Conservation (phyloP, 2,888 invertebrate species). For the Scelioninae gen. 1 region DNA sequence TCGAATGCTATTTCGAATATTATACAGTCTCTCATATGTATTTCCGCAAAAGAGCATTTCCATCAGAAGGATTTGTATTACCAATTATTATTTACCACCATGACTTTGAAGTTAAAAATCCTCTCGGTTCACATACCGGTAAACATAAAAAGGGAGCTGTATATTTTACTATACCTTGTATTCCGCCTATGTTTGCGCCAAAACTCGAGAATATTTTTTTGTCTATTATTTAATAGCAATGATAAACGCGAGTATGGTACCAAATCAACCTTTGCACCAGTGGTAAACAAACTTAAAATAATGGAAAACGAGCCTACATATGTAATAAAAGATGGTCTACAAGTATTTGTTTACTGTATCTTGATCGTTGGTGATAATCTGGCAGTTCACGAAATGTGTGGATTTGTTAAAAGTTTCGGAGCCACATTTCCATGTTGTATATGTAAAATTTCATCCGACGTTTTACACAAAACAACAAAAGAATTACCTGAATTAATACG, state of each 20-base stretch:
- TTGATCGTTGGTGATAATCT: conserved; percentile 66
- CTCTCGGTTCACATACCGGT: conserved; percentile 62
- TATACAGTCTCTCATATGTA: conserved; percentile 32
- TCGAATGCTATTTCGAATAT: conserved; percentile 44
- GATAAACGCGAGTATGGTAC: conserved; percentile 51
- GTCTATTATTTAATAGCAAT: conserved; percentile 50
- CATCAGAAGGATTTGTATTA: conserved; percentile 27
- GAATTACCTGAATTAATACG: conserved; percentile 35
- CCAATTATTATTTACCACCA: conserved; percentile 58
- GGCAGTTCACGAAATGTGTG: conserved; percentile 56
- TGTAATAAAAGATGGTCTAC: background rate
- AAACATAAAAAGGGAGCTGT: conserved; percentile 59
- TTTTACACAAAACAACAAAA: conserved; percentile 25
- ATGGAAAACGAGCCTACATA: background rate
- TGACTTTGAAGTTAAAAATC: conserved; percentile 64
- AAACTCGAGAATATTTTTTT: conserved; percentile 62
- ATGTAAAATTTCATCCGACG: conserved; percentile 29
- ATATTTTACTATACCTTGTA: conserved; percentile 48
- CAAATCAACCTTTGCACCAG: conserved; percentile 44
- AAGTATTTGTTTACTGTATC: conserved; percentile 44
- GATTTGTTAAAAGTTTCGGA: conserved; percentile 14
- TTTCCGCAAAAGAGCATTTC: conserved; percentile 11
- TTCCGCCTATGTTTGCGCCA: conserved; percentile 50
- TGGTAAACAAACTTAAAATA: conserved; percentile 7
- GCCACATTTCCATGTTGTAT: background rate